phyloP scores from a whole-genome alignment of 2,888 invertebrate genomes.

The Scaptomyza reducta region DNA sequence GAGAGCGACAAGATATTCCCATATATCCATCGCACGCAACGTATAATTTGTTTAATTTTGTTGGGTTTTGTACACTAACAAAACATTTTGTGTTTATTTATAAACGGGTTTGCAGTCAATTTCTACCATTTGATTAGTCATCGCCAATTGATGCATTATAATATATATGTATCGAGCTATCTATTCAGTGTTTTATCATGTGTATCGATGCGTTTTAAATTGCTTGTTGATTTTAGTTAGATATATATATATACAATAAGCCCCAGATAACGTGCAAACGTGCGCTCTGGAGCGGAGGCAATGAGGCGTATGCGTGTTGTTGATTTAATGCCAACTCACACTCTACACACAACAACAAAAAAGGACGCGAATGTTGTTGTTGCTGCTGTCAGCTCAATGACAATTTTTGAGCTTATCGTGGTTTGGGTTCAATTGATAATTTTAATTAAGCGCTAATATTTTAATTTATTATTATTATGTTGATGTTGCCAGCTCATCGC shows the following conservation, averaged over 20 bases:
- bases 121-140: slow-evolving; percentile 7
- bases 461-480: slow-evolving; percentile 71
- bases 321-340: slow-evolving; percentile 35
- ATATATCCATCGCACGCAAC: no score
- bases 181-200: slow-evolving; percentile 30
- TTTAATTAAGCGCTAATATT: slow-evolving; percentile 80
- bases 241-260: neutral
- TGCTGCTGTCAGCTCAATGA: slow-evolving; percentile 39
- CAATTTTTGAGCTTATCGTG: slow-evolving; percentile 22
- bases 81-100: neutral
- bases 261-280: slow-evolving; percentile 13
- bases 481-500: slow-evolving; percentile 44
- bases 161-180: slow-evolving; percentile 30
- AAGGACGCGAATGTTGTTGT: neutral
- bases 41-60: no score
- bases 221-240: slow-evolving; percentile 44
- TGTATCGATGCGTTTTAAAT: slow-evolving; percentile 35
- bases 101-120: no score
- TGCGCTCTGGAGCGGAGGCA: slow-evolving; percentile 15
- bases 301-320: slow-evolving; percentile 45
- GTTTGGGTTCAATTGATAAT: slow-evolving; percentile 64
- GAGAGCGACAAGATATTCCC: neutral
- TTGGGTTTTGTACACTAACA: neutral
- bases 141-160: slow-evolving; percentile 10
- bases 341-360: neutral